A percentile compares a stretch with the other conserved stretches of the same genome.
These are phyloP conservation scores for Nycteola revayana DNA, from an alignment of 2,888 invertebrate species.

Conservation along the genomic window DNA sequence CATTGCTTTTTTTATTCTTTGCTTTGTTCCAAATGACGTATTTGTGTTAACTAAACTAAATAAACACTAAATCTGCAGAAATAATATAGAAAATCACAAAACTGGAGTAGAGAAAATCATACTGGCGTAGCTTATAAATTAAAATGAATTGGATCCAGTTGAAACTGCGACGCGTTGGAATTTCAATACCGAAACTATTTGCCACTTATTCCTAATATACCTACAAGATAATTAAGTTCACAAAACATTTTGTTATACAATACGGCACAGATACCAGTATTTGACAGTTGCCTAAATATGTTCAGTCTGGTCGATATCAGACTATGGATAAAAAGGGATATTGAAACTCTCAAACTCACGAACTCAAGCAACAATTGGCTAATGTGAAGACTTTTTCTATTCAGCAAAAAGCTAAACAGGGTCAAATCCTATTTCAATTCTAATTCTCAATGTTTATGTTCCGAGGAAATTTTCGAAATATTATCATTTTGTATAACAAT, in stretches of 20 bases:
- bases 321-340: conserved; percentile 36
- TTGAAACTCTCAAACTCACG: conserved; percentile 25
- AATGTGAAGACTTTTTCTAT: conserved; percentile 27
- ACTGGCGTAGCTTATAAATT: no score
- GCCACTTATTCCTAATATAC: no score
- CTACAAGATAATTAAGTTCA: no score
- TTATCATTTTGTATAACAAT: conserved; percentile 14
- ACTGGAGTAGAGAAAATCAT: no score
- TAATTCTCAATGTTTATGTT: conserved; percentile 23
- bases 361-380: conserved; percentile 17
- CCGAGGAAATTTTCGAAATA: conserved; percentile 17
- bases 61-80: no score
- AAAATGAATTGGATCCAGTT: no score
- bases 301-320: conserved; percentile 34
- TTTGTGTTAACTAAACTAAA: no score
- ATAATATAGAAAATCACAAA: no score
- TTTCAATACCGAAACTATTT: no score
- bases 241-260: conserved; percentile 29
- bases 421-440: conserved; percentile 29
- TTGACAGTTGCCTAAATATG: conserved; percentile 34
- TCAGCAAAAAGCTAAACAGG: conserved; percentile 37
- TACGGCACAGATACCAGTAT: conserved; percentile 31
- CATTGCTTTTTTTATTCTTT: no score
- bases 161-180: no score
- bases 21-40: no score